These are phyloP conservation scores for Proales similis DNA, from an alignment of 1,140 invertebrate species.

Conservation along the genomic window DNA sequence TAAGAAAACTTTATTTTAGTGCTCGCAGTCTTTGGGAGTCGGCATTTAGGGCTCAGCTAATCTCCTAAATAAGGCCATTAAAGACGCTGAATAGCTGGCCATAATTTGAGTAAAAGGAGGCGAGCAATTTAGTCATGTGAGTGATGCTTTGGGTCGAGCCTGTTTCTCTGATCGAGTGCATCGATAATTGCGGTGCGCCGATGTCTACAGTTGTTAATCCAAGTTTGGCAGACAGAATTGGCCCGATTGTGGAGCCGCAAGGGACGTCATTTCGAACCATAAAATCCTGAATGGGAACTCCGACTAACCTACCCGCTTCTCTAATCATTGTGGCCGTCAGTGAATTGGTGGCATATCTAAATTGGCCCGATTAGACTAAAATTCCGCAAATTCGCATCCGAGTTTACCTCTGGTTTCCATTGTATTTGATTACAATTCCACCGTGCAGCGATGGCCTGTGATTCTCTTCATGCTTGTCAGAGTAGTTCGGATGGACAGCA, in stretches of 20 bases:
- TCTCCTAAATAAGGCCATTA: too few species aligned
- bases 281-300: conserved; percentile 55
- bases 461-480: conserved; percentile 53
- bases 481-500: conserved; percentile 55
- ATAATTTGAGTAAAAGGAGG: conserved; percentile 24
- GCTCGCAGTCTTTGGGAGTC: too few species aligned
- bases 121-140: conserved; percentile 37
- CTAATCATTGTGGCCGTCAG: conserved; percentile 53
- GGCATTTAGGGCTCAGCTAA: too few species aligned
- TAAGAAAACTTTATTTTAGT: too few species aligned
- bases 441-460: conserved; percentile 40
- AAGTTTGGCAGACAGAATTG: conserved; percentile 54
- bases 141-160: conserved; percentile 46
- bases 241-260: conserved; percentile 56
- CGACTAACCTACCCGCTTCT: conserved; percentile 48
- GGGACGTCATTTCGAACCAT: conserved; percentile 53
- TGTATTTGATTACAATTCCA: conserved; percentile 56
- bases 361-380: too few species aligned
- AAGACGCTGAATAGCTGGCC: too few species aligned
- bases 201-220: conserved; percentile 55
- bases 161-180: conserved; percentile 57
- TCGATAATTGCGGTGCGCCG: conserved; percentile 54
- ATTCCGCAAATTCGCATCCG: too few species aligned
- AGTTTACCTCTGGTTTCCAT: conserved; percentile 56
- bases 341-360: conserved; percentile 55